Conservation (phyloP, 2,888 invertebrate species). For the Drosophila longiperda region DNA sequence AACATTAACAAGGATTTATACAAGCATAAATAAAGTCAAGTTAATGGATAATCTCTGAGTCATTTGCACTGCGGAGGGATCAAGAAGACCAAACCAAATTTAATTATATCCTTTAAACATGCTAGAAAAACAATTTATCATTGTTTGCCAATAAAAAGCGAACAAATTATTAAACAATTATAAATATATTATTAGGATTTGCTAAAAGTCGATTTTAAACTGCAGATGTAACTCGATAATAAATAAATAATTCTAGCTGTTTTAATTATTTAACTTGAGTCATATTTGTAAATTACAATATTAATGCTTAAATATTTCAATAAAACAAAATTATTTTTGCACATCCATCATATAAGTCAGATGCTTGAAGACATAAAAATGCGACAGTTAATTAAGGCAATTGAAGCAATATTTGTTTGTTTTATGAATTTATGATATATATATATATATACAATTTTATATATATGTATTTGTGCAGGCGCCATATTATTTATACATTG, state of each 20-base stretch:
- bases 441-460: not conserved
- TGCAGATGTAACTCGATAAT: not conserved
- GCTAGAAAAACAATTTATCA: not conserved
- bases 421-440: not conserved
- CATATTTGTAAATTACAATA: not conserved
- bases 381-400: slow-evolving; percentile 2
- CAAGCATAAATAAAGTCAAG: not conserved
- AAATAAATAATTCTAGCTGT: not conserved
- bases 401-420: not conserved
- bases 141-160: not conserved
- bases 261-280: not conserved
- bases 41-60: slow-evolving; percentile 2
- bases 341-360: not conserved
- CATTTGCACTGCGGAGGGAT: not conserved
- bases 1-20: slow-evolving; percentile 13
- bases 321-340: not conserved
- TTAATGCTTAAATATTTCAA: not conserved
- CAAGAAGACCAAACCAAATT: not conserved
- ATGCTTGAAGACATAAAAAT: not conserved
- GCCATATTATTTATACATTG: not conserved
- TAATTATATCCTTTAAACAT: not conserved
- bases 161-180: not conserved
- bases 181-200: not conserved
- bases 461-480: not conserved
- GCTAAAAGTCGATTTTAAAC: not conserved